Evolutionary conservation across 2,888 invertebrate species (phyloP), one percentile per base, ranked within the genome.

Genomic region (Drosophila pseudotalamancana): DNA sequence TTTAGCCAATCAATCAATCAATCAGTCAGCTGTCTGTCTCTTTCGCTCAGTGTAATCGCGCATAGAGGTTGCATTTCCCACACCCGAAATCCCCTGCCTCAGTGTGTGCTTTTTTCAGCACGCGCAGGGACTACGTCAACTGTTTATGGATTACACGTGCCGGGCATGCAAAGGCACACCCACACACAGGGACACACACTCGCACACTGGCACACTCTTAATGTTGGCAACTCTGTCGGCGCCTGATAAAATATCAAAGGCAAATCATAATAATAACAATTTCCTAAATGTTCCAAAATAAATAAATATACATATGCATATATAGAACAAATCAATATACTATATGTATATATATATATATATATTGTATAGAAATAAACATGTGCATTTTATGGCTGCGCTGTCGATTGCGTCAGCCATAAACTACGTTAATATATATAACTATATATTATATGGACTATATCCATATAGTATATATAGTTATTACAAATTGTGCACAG

Each of bases 91-190:
- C 6, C 19, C 42, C 12, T 18, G 34, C 4, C 29, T 21, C 16
- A 32, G 48, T 32, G 23, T 42, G 50, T 9, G 32, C 27, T 27
- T 43, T 65, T 35, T 39, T 37, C 14, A 32, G 35, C 40, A 48
- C 27, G 29, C 43, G 48, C 40, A 55, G 56, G 59, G 66, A 67
- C 62, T 74, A 70, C 68, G 72, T 80, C 80, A 79, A 80, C 59
- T 56, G 62, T 77, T 80, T 83, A 86, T 86, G 84, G 75, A 69
- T 67, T 77, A 77, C 84, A 86, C 87, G 82, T 83, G 87, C 57
- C 50, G 25, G 51, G 76, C 61, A 73, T 85, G 56, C 37, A 56
- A 74, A 81, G 45, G 55, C 9, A 31, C 43, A 31, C 16, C 3
- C 0, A 42, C 25, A 16, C 27, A 27, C 6, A 5, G 2, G 6